These are phyloP conservation scores for Chloroceryle inda DNA, from an alignment of 2,797 vertebrate species.

Conservation along the genomic window DNA sequence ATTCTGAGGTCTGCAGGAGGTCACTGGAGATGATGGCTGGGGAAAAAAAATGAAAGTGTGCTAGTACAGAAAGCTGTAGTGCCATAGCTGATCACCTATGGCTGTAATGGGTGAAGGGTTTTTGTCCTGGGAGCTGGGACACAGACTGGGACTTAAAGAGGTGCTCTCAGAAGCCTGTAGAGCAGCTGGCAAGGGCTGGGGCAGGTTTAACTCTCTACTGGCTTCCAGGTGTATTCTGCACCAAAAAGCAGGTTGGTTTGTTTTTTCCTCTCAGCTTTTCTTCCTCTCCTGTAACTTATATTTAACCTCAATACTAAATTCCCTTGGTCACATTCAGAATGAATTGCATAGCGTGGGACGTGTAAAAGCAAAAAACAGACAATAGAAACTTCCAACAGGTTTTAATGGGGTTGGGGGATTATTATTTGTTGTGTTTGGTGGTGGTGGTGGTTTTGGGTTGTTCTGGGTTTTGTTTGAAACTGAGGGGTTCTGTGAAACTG, in stretches of 20 bases:
- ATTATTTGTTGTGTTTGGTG: too few species aligned
- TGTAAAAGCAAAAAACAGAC: not conserved
- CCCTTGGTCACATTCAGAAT: not conserved
- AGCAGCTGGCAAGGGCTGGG: conserved; percentile 24
- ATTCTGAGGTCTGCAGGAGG: not conserved
- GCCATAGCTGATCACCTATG: not conserved
- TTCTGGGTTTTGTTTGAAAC: too few species aligned
- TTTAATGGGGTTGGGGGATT: not conserved
- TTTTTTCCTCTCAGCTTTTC: not conserved
- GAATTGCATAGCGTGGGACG: not conserved
- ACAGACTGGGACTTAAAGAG: not conserved
- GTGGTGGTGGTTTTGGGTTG: too few species aligned
- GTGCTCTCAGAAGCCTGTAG: not conserved
- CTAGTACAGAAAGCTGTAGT: not conserved
- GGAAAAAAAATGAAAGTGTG: not conserved
- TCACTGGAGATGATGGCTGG: not conserved
- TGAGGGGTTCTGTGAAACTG: not conserved
- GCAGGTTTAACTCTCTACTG: not conserved
- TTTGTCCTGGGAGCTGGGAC: not conserved
- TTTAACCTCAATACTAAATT: not conserved
- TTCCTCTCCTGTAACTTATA: not conserved
- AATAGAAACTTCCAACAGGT: not conserved
- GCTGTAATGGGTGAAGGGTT: not conserved
- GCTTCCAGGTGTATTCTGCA: not conserved
- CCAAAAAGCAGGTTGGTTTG: not conserved